Percentiles rank a stretch among this genome's conserved stretches.
Conservation (phyloP, 2,888 invertebrate species). For the Himalopsyche kuldschensis region DNA sequence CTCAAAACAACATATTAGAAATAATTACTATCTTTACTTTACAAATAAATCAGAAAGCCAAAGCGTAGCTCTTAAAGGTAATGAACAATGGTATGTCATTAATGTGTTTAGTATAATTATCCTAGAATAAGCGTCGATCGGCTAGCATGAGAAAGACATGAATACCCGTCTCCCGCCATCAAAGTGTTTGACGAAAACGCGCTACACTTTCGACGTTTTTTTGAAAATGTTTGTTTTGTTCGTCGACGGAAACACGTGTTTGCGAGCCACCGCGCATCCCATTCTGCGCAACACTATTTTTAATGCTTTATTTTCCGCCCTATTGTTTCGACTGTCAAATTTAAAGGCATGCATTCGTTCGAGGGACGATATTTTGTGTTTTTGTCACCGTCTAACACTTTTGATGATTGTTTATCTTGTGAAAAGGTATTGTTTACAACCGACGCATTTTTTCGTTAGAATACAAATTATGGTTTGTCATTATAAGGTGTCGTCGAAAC, state of each 20-base stretch:
- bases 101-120: not conserved
- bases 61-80: no score
- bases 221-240: not conserved
- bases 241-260: not conserved
- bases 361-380: not conserved
- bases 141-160: not conserved
- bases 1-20: no score
- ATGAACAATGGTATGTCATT: not conserved
- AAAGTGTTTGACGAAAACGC: constrained; percentile 1
- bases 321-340: not conserved
- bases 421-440: no score
- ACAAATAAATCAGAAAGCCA: no score
- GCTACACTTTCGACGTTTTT: not conserved
- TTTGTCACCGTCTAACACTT: not conserved
- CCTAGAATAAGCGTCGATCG: not conserved
- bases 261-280: not conserved
- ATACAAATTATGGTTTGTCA: no score
- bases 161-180: not conserved
- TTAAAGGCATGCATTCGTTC: not conserved
- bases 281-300: not conserved
- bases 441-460: no score
- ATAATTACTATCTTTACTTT: no score
- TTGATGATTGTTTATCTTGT: not conserved
- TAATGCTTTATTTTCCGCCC: not conserved
- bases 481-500: no score